These are phyloP conservation scores for Rhinoderma darwinii DNA, from an alignment of 2,113 vertebrate genomes.

Conservation along the genomic window DNA sequence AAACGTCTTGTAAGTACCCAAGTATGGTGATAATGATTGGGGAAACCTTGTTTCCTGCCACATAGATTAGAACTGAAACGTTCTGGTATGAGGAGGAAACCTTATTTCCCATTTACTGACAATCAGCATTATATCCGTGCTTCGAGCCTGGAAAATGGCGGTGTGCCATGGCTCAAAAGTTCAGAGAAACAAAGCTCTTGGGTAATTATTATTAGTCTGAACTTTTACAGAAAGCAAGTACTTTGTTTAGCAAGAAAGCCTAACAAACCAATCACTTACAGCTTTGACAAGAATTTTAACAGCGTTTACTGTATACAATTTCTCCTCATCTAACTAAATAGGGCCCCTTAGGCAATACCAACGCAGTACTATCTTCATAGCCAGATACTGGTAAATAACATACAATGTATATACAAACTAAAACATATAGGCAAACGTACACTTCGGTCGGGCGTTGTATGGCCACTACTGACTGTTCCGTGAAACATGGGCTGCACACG, in stretches of 20 bases:
- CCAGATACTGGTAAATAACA: no score
- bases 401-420: no score
- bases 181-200: neutral
- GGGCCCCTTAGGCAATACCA: neutral
- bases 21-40: neutral
- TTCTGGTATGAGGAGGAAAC: neutral
- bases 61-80: neutral
- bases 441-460: no score
- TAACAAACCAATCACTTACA: conserved; percentile 3
- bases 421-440: no score
- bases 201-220: neutral
- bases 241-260: neutral
- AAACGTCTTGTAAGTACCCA: neutral
- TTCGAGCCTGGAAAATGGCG: neutral
- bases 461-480: no score
- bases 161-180: neutral
- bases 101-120: neutral
- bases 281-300: neutral
- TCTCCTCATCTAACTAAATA: neutral
- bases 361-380: neutral
- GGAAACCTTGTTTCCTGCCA: neutral
- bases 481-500: no score
- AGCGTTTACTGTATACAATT: neutral
- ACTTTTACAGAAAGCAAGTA: neutral
- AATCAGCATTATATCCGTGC: neutral